Evolutionary conservation across 37 sponge, comb jelly and placozoan species (phyloP), one percentile per base, ranked within the genome.

Genomic region (Ianthella basta): DNA sequence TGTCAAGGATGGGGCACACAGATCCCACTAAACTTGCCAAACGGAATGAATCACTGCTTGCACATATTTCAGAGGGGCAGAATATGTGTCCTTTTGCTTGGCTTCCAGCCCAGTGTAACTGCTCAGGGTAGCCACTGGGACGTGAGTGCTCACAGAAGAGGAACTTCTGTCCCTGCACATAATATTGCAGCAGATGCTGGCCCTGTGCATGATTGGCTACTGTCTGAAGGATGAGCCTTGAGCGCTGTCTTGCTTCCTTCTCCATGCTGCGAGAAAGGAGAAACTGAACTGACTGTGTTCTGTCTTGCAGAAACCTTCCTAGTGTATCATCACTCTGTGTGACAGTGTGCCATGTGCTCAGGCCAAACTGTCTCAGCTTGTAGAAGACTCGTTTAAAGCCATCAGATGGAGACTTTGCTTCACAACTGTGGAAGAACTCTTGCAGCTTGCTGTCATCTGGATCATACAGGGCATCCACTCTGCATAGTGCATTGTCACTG

Each of bases 261-360:
- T 75, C 25, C 54, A 23, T 19, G 10, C 44, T 53, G 16, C 3
- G 21, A 36, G 18, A 19, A 15, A 33, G 27, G 3, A 83, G 8
- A 25, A 54, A 27, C 1, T 38, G 44, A 21, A 89, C 85, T 35
- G 89, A 65, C 30, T 29, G 16, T 4, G 85, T 82, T 80, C 89
- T 79, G 13, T 65, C 72, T 16, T 36, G 35, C 5, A 89, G 38
- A 19, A 84, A 84, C 0, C 38, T 24, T 38, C 1, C n/a, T 0
- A 89, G 68, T 53, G 77, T n/a, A 0, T 73, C 65, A 40, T 4
- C 14, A 34, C 40, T 44, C 21, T 5, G 4, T 24, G 57, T 50
- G 4, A 88, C 34, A 25, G 38, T 39, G 44, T 68, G 32, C 91
- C 91, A 91, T 37, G 85, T 82, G 15, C 69, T 79, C 60, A 91